Evolutionary conservation across 2,797 vertebrate species (phyloP).

Genomic region (Anableps anableps): DNA sequence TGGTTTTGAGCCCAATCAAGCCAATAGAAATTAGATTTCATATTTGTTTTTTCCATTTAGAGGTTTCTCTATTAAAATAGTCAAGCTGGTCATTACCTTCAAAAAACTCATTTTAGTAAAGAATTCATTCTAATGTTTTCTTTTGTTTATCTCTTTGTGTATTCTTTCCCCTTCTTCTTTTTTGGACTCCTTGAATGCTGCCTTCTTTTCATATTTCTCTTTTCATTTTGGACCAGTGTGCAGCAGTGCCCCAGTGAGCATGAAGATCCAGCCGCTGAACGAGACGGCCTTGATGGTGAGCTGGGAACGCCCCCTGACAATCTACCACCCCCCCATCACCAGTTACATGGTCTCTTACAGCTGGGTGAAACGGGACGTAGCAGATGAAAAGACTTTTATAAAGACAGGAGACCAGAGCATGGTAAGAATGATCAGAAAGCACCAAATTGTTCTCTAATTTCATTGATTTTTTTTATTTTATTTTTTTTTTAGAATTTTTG

Average conservation of each 20-base stretch:
- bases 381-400: slow-evolving; percentile 94
- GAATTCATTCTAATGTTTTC: background rate
- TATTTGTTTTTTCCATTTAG: slow-evolving; percentile 54
- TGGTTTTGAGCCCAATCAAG: slow-evolving; percentile 42
- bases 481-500: background rate
- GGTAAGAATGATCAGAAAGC: slow-evolving; percentile 79
- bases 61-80: slow-evolving; percentile 52
- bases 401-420: slow-evolving; percentile 94
- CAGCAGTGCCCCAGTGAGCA: slow-evolving; percentile 93
- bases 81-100: slow-evolving; percentile 42
- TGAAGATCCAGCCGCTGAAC: slow-evolving; percentile 96
- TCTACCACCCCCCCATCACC: slow-evolving; percentile 96
- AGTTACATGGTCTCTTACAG: slow-evolving; percentile 98
- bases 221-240: slow-evolving; percentile 83
- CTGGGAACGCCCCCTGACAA: slow-evolving; percentile 91
- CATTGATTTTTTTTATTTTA: background rate
- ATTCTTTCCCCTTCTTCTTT: slow-evolving; percentile 5
- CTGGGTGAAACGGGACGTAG: slow-evolving; percentile 93
- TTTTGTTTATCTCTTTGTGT: background rate
- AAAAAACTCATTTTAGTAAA: slow-evolving; percentile 1
- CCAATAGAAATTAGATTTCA: slow-evolving; percentile 60
- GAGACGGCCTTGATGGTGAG: slow-evolving; percentile 91
- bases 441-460: background rate
- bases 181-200: slow-evolving; percentile 1
- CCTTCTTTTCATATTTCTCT: slow-evolving; percentile 5